Base-by-base conservation (phyloP, 2,888 invertebrate genomes). In the Drosophila anomalata region DNA sequence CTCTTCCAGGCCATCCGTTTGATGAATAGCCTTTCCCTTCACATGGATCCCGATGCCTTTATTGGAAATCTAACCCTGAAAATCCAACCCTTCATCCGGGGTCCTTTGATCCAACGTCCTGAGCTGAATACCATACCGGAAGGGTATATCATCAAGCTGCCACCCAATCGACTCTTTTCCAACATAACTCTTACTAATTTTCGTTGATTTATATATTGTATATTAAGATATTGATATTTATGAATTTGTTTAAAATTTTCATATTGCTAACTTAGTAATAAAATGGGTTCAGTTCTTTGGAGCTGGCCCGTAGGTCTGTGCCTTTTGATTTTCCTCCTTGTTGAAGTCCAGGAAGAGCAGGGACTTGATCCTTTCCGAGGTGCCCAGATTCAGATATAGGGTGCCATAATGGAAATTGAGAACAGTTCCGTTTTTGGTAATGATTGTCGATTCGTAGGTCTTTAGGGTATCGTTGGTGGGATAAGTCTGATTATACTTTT, bases 351-450 rank as follows among this genome's bases (percentile, higher is more conserved):
- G 20, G 41, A 42, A 20, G 17, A 42, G 41, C 9, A 42, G 41
- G 41, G 41, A 42, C 41, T 20, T 42, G 20, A 42, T 42, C 20
- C 41, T 17, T 5, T 42, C 41, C 9, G 41, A 42, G 41, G 20
- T 42, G 11, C 41, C 41, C 9, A 42, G 41, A 9, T 42, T 42
- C 1, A 42, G 9, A 3, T 42, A 42, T 0, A 42, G 41, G 17
- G 14, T 42, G 20, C 41, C 41, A 8, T 42, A 42, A 1, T 42
- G 41, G 20, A 42, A 42, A 3, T 42, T 42, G 9, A 42, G 41
- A 20, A 20, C 20, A 11, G 41, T 42, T 42, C 41, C 41, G n/a
- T 42, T 42, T 42, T 42, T 42, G 41, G 41, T 42, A 4, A 42
- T 20, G 41, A 42, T 42, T 20, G 41, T 14, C 17, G 41, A 42